Evolutionary conservation across 2,888 invertebrate genomes (phyloP).

Genomic region (Trichopria drosophilae): DNA sequence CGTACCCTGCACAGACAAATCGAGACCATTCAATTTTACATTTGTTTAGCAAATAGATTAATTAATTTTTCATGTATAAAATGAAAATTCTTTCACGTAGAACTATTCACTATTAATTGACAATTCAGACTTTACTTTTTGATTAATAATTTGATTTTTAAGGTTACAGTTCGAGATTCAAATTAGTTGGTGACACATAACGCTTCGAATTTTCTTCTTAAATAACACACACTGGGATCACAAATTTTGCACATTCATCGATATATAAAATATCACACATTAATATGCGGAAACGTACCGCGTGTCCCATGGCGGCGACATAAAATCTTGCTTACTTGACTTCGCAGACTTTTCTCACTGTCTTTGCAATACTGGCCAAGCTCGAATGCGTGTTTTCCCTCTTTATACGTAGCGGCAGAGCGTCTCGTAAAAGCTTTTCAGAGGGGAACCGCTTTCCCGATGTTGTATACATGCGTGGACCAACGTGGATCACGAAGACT

Average conservation of each 20-base stretch:
- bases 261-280: no score
- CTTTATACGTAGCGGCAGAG: slow-evolving; percentile 44
- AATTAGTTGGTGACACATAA: no score
- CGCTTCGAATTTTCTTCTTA: no score
- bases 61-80: no score
- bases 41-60: no score
- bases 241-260: no score
- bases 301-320: slow-evolving; percentile 42
- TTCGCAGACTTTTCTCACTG: not conserved
- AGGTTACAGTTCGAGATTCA: no score
- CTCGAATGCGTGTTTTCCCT: slow-evolving; percentile 37
- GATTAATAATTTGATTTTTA: no score
- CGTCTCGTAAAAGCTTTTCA: slow-evolving; percentile 33
- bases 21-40: slow-evolving; percentile 1
- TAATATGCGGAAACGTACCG: slow-evolving; percentile 49
- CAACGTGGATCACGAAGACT: slow-evolving; percentile 27
- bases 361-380: slow-evolving; percentile 37
- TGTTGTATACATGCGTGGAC: slow-evolving; percentile 23
- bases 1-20: slow-evolving; percentile 37
- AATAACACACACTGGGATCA: no score
- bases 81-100: no score
- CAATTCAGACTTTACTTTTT: no score
- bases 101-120: no score
- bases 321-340: not conserved
- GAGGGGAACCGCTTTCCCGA: slow-evolving; percentile 33